A percentile compares a stretch with the other conserved stretches of the same genome.
These are phyloP conservation scores for Apaloderma vittatum DNA, from an alignment of 2,113 vertebrate species.

Conservation along the genomic window DNA sequence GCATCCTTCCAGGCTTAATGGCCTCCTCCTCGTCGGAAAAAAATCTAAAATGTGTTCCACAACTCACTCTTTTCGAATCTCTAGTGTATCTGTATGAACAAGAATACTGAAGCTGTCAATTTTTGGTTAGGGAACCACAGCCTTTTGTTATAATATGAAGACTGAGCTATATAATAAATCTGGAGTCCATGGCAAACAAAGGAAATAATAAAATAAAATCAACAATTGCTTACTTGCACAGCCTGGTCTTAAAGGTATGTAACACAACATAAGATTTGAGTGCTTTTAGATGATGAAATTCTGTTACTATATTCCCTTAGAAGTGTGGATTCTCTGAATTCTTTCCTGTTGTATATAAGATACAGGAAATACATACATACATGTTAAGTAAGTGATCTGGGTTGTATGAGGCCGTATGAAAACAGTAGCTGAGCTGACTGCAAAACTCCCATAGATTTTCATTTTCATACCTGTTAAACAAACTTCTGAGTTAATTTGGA, in stretches of 20 bases:
- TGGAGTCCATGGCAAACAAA: not conserved
- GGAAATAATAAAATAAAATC: not conserved
- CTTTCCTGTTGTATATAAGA: not conserved
- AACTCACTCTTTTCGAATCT: not conserved
- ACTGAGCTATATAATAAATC: not conserved
- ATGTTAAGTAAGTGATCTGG: not conserved
- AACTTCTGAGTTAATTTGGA: conserved; percentile 25
- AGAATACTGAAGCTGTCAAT: not conserved
- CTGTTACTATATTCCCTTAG: not conserved
- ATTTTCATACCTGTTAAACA: not conserved
- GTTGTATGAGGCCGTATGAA: not conserved
- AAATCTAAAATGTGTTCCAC: not conserved
- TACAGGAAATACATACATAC: not conserved
- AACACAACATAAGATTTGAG: not conserved
- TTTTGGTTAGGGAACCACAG: not conserved
- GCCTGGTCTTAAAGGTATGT: not conserved
- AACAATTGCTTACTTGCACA: not conserved
- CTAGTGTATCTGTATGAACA: not conserved
- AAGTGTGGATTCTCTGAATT: not conserved
- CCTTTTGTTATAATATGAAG: not conserved
- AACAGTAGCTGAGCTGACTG: not conserved
- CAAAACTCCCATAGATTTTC: not conserved
- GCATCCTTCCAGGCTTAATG: conserved; percentile 23
- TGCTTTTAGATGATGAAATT: not conserved
- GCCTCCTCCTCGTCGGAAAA: not conserved